Conservation (phyloP, 2,797 vertebrate genomes). For the Chiroxiphia lanceolata region DNA sequence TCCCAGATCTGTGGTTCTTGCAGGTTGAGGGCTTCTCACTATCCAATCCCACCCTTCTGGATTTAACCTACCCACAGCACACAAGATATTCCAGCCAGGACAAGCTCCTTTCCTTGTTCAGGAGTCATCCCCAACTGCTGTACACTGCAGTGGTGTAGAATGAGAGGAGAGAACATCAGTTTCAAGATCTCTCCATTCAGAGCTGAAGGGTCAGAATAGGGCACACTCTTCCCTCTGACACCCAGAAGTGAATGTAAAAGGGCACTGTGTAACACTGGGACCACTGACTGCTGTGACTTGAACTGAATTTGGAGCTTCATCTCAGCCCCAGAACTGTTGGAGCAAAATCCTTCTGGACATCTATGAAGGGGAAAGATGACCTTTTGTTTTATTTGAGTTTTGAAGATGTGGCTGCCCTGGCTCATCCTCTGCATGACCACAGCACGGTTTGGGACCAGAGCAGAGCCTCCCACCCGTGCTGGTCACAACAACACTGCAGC, state of each 20-base stretch:
- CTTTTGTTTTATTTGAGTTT: not conserved
- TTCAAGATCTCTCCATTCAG: not conserved
- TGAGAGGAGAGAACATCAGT: not conserved
- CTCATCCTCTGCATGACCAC: not conserved
- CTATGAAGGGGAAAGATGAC: not conserved
- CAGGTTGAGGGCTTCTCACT: not conserved
- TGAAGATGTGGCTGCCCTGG: not conserved
- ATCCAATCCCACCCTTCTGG: not conserved
- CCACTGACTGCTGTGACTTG: not conserved
- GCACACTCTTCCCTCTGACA: not conserved
- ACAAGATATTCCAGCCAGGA: not conserved
- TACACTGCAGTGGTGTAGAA: not conserved
- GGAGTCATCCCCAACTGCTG: not conserved
- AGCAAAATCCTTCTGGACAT: not conserved
- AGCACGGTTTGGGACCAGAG: not conserved
- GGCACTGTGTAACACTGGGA: not conserved
- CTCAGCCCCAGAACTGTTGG: not conserved
- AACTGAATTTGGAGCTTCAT: not conserved
- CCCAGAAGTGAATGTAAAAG: not conserved
- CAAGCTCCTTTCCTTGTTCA: not conserved
- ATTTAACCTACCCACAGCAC: fast-evolving
- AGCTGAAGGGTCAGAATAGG: not conserved
- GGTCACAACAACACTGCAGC: not conserved
- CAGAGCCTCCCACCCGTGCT: not conserved
- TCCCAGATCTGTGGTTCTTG: not conserved